Evolutionary conservation across 2,113 vertebrate genomes (phyloP).

Genomic region (Motacilla alba): DNA sequence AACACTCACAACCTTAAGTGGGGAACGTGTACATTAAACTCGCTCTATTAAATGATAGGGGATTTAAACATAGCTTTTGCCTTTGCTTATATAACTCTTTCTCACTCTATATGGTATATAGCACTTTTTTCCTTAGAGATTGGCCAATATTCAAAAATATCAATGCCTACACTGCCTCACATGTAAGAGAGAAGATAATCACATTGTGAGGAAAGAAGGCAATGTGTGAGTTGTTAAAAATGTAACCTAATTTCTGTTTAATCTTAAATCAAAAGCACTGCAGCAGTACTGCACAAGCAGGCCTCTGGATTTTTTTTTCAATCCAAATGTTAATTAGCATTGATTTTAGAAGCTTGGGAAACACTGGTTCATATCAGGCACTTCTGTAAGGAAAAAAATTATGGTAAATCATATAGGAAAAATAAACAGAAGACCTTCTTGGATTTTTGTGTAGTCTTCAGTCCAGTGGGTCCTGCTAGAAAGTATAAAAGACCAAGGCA

Average conservation of each 20-base stretch:
- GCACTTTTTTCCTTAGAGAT: background rate
- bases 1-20: background rate
- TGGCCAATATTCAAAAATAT: background rate
- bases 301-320: background rate
- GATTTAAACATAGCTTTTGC: constrained; percentile 8
- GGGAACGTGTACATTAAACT: background rate
- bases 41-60: background rate
- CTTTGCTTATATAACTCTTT: background rate
- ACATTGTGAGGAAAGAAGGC: background rate
- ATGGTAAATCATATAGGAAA: background rate
- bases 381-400: background rate
- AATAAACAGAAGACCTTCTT: background rate
- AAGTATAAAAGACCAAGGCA: background rate
- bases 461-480: background rate
- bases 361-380: background rate
- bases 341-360: background rate
- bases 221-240: background rate
- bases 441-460: background rate
- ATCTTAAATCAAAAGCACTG: background rate
- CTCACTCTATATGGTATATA: background rate
- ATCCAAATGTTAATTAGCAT: background rate
- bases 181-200: background rate
- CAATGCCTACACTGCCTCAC: background rate
- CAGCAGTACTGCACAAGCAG: background rate
- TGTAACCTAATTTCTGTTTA: background rate